Evolutionary conservation across 2,113 vertebrate genomes (phyloP), one percentile per base, ranked within the genome.

Genomic region (Oplegnathus fasciatus): DNA sequence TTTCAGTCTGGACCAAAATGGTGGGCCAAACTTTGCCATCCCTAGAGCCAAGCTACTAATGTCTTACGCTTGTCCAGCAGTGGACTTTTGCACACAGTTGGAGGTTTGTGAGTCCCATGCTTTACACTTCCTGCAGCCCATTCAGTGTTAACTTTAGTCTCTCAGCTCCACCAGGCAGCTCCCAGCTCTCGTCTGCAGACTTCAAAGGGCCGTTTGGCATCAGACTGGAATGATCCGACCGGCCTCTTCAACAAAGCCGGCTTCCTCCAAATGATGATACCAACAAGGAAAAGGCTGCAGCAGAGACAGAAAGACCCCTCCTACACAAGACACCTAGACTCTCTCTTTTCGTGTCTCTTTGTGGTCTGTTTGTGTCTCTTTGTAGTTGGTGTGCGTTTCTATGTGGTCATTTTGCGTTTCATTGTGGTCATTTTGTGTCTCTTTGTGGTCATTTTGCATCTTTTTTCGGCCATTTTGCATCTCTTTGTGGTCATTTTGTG

Each of bases 151-250:
- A 20, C 60, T 61, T 60, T 3, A 2, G n/a, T 57, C 60, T 60
- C 71, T 67, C 48, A 6, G 75, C 58, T 30, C 1, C 52, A 24
- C 18, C 66, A 40, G n/a, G 20, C 64, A 55, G n/a, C 52, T 44
- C 42, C 50, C 67, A 40, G 68, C 58, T 40, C 34, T 37, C 34
- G 18, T 73, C 32, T 32, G 78, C 40, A 66, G 68, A 86, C 84
- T 78, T 89, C 82, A 84, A 89, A 89, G 82, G 28, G 50, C 30
- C 3, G 14, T 34, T 54, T 67, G 62, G 67, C 82, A 81, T 81
- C 75, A 61, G 84, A 86, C 76, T 69, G 84, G 76, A 86, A 83
- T 83, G 80, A 81, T 83, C 76, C 22, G 6, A 73, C 37, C 13
- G 54, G 28, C 34, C 28, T 76, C 54, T 30, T 9, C 42, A 60